These are phyloP conservation scores for Ceratoteleas bidentatus DNA, from an alignment of 1,140 invertebrate genomes.

Conservation along the genomic window DNA sequence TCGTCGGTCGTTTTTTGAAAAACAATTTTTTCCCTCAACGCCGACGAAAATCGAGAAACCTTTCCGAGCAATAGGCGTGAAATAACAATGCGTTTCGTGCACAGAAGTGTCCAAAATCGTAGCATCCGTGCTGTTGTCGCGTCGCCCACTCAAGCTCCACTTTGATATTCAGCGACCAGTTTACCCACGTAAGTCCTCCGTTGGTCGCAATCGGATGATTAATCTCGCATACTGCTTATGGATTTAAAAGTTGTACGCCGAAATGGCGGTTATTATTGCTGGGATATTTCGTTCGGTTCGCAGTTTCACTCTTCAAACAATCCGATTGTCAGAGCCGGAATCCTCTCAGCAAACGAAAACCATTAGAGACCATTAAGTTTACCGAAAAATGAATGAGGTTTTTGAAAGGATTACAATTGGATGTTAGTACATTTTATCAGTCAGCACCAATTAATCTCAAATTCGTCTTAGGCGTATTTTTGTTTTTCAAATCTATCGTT, in stretches of 20 bases:
- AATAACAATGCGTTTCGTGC: slow-evolving; percentile 16
- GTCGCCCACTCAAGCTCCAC: slow-evolving; percentile 41
- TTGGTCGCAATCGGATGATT: slow-evolving; percentile 33
- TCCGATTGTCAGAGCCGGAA: too few relatives aligned
- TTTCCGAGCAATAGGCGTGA: too few relatives aligned
- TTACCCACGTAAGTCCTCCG: slow-evolving; percentile 53
- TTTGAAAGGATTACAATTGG: too few relatives aligned
- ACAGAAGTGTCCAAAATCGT: slow-evolving; percentile 40
- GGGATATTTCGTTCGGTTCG: neutral
- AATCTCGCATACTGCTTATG: slow-evolving; percentile 26
- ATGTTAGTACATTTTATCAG: too few relatives aligned
- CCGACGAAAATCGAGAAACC: neutral
- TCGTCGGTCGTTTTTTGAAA: neutral
- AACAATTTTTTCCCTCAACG: neutral
- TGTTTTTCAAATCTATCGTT: too few relatives aligned
- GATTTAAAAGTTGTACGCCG: neutral
- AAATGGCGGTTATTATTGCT: neutral
- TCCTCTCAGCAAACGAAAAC: too few relatives aligned
- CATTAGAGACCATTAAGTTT: too few relatives aligned
- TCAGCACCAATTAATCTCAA: too few relatives aligned
- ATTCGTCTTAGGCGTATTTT: too few relatives aligned
- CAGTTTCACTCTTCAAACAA: too few relatives aligned
- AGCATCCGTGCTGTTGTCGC: slow-evolving; percentile 26
- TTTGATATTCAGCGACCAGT: slow-evolving; percentile 48
- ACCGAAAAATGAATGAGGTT: too few relatives aligned